Conservation (phyloP, 2,113 vertebrate genomes). For the Ellobius talpinus region DNA sequence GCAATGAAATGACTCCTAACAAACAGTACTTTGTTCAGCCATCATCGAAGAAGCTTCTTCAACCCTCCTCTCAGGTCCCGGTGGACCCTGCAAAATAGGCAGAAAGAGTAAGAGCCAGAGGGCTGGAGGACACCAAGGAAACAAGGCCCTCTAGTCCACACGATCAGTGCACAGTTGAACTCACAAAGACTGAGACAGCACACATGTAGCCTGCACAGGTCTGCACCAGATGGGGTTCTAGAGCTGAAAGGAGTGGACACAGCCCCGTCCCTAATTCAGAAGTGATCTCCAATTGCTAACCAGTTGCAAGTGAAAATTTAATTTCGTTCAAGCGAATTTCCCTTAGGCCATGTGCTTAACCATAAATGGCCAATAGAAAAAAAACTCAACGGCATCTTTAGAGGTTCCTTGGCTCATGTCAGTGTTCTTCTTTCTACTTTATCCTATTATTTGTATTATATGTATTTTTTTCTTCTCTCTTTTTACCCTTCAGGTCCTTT, state of each 20-base stretch:
- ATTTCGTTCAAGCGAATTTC: background rate
- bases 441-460: background rate
- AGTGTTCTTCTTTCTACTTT: background rate
- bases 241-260: background rate
- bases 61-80: background rate
- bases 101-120: background rate
- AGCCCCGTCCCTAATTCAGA: background rate
- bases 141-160: background rate
- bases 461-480: background rate
- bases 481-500: background rate
- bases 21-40: background rate
- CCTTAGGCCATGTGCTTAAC: background rate
- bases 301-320: background rate
- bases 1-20: background rate
- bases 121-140: background rate
- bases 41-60: background rate
- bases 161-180: background rate
- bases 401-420: background rate
- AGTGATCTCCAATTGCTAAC: background rate
- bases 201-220: background rate
- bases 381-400: background rate
- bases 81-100: background rate
- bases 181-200: background rate
- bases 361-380: background rate
- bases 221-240: background rate